Conservation (phyloP, 2,113 vertebrate species). For the Ctenodactylus gundi region DNA sequence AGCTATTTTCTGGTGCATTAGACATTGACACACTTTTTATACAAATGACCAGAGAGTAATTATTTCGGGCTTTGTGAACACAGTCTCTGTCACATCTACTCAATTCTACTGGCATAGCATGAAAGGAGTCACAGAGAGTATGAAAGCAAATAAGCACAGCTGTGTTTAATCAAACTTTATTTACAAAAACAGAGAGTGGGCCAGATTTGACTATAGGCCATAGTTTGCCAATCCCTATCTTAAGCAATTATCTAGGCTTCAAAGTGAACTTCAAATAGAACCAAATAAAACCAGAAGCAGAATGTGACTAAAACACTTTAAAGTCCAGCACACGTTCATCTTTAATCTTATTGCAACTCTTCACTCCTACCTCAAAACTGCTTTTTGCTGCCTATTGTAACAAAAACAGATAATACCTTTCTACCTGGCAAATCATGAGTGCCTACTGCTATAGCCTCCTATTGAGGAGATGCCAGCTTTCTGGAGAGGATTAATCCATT, state of each 20-base stretch:
- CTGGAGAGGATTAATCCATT: not conserved
- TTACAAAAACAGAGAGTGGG: not conserved
- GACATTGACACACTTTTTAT: not conserved
- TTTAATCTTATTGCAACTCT: not conserved
- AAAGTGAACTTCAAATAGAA: conserved; percentile 7
- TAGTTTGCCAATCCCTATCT: not conserved
- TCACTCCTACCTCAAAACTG: not conserved
- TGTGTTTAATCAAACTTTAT: conserved; percentile 52
- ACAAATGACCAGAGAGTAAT: not conserved
- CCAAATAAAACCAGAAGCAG: conserved; percentile 39
- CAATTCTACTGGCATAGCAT: not conserved
- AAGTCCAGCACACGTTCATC: conserved; percentile 5
- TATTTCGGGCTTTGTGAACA: not conserved
- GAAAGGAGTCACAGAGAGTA: not conserved
- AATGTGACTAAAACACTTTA: not conserved
- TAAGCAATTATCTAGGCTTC: conserved; percentile 9
- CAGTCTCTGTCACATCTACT: not conserved
- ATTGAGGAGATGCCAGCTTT: not conserved
- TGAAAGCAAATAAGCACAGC: not conserved
- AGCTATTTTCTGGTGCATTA: not conserved
- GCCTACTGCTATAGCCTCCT: not conserved
- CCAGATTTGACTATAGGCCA: not conserved
- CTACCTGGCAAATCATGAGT: not conserved
- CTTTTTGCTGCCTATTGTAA: not conserved
- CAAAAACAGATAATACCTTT: conserved; percentile 17